Evolutionary conservation across 2,888 invertebrate species (phyloP).

Genomic region (Caenorhabditis sp.): DNA sequence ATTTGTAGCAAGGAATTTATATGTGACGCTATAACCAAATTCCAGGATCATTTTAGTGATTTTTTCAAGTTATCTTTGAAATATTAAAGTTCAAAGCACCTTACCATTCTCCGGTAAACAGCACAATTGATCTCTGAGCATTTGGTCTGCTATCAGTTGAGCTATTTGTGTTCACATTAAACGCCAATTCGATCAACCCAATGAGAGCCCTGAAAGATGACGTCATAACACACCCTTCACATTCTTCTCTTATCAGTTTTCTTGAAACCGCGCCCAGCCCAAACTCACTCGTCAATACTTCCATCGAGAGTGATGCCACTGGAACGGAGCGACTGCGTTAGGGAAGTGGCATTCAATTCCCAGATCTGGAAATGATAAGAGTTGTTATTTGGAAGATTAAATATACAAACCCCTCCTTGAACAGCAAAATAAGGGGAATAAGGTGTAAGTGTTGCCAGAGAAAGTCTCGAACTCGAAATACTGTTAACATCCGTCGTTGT

Average conservation of each 20-base stretch:
- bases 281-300: slow-evolving; percentile 24
- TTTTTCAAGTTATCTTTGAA: too few relatives aligned
- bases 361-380: slow-evolving; percentile 4
- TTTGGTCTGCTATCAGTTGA: slow-evolving; percentile 18
- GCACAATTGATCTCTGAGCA: slow-evolving; percentile 23
- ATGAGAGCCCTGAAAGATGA: slow-evolving; percentile 20
- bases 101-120: slow-evolving; percentile 31
- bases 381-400: neutral
- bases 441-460: slow-evolving; percentile 20
- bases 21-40: too few relatives aligned
- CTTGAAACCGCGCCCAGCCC: neutral
- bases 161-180: slow-evolving; percentile 3
- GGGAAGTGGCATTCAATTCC: neutral
- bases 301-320: slow-evolving; percentile 22
- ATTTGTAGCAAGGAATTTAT: too few relatives aligned
- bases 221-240: slow-evolving; percentile 1
- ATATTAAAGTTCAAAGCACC: too few relatives aligned
- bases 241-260: slow-evolving; percentile 18
- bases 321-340: neutral
- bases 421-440: slow-evolving; percentile 20
- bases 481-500: slow-evolving; percentile 6
- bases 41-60: too few relatives aligned
- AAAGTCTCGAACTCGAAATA: neutral
- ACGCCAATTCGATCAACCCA: slow-evolving; percentile 4
- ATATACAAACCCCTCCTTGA: slow-evolving; percentile 7